These are phyloP conservation scores for Xerus inauris DNA, from an alignment of 2,113 vertebrate species.

Conservation along the genomic window DNA sequence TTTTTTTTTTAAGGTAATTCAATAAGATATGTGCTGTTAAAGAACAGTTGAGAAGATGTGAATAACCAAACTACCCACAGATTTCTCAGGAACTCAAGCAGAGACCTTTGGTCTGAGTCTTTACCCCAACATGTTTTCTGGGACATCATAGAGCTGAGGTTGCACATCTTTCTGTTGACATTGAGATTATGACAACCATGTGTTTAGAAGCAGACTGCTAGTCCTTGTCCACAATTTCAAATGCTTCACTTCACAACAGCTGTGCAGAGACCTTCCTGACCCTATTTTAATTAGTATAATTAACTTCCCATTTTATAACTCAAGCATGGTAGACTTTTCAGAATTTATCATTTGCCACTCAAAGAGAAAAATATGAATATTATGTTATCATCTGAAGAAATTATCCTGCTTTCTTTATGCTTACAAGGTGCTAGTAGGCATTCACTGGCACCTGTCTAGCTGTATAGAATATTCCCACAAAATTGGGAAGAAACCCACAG, in stretches of 20 bases:
- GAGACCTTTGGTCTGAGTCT: not conserved
- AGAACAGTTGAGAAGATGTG: not conserved
- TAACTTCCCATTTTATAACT: constrained; percentile 67
- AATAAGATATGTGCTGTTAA: not conserved
- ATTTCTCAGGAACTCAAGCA: constrained; percentile 20
- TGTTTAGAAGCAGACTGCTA: constrained; percentile 42
- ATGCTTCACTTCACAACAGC: constrained; percentile 68
- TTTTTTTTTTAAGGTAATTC: not conserved
- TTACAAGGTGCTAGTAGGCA: constrained; percentile 23
- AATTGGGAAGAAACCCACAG: not conserved
- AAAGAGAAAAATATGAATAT: constrained; percentile 55
- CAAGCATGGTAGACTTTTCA: not conserved
- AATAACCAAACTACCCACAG: not conserved
- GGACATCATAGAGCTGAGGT: constrained; percentile 44
- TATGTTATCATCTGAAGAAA: constrained; percentile 33
- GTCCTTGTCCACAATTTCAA: constrained; percentile 44
- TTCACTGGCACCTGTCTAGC: not conserved
- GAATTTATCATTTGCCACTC: constrained; percentile 49
- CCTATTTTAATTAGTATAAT: constrained; percentile 70
- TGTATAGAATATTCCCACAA: not conserved
- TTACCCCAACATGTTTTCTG: not conserved
- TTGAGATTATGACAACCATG: not conserved
- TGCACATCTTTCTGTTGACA: constrained; percentile 64
- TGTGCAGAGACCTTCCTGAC: constrained; percentile 59
- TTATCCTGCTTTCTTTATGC: constrained; percentile 12